Evolutionary conservation across 2,797 vertebrate genomes (phyloP).

Genomic region (Darevskia mixta): DNA sequence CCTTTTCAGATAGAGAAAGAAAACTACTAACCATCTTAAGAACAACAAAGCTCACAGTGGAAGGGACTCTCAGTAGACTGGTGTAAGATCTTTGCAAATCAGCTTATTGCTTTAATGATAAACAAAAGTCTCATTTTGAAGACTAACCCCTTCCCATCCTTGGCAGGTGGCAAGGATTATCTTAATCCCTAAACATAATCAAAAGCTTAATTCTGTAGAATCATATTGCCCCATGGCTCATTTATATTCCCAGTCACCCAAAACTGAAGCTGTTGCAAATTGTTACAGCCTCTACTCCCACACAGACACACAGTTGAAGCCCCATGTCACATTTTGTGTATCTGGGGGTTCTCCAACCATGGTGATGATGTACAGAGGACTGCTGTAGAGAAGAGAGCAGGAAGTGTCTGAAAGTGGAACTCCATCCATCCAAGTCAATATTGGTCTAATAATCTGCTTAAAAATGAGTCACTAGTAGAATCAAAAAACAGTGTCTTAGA

Average conservation of each 20-base stretch:
- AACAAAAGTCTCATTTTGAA: conserved; percentile 13
- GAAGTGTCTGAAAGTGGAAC: background rate
- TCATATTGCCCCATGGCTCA: background rate
- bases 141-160: background rate
- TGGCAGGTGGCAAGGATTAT: conserved; percentile 23
- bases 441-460: background rate
- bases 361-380: background rate
- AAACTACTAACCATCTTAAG: background rate
- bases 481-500: background rate
- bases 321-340: background rate
- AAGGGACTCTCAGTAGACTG: background rate
- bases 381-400: background rate
- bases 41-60: background rate
- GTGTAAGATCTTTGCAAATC: conserved; percentile 19
- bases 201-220: conserved; percentile 2
- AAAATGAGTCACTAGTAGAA: background rate
- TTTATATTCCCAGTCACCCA: background rate
- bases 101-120: conserved; percentile 5
- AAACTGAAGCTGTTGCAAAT: background rate
- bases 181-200: background rate
- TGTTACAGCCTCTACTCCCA: background rate
- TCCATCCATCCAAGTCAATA: background rate
- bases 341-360: background rate
- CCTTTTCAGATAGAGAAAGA: background rate
- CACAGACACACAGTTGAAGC: background rate